phyloP scores from a whole-genome alignment of 2,797 vertebrate genomes.

The Ara ararauna region DNA sequence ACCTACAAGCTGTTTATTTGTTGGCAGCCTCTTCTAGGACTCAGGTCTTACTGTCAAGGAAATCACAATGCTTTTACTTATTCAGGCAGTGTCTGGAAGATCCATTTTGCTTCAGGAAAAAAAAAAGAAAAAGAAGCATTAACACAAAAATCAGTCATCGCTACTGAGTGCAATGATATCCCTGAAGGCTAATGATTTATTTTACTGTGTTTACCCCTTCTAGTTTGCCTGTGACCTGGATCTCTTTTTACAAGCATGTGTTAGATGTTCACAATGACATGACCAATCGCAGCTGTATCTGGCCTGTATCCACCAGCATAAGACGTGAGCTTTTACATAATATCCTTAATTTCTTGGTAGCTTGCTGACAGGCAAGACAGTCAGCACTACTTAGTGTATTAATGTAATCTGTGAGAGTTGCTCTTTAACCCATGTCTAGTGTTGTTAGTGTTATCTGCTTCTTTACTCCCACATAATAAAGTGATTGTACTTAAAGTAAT shows the following conservation, averaged over 20 bases:
- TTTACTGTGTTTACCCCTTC: neutral
- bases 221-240: neutral
- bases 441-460: neutral
- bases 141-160: neutral
- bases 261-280: neutral
- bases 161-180: neutral
- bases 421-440: neutral
- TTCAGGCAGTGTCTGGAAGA: neutral
- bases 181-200: neutral
- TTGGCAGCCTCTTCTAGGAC: neutral
- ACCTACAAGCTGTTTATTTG: neutral
- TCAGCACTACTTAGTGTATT: neutral
- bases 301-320: neutral
- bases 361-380: neutral
- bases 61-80: neutral
- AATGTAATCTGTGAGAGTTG: neutral
- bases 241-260: neutral
- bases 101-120: neutral
- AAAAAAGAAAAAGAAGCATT: neutral
- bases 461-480: conserved; percentile 1
- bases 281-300: neutral
- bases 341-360: neutral
- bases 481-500: neutral
- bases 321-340: neutral
- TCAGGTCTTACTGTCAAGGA: neutral